phyloP scores from a whole-genome alignment of 1,140 invertebrate species.

The Pomacea maculata region DNA sequence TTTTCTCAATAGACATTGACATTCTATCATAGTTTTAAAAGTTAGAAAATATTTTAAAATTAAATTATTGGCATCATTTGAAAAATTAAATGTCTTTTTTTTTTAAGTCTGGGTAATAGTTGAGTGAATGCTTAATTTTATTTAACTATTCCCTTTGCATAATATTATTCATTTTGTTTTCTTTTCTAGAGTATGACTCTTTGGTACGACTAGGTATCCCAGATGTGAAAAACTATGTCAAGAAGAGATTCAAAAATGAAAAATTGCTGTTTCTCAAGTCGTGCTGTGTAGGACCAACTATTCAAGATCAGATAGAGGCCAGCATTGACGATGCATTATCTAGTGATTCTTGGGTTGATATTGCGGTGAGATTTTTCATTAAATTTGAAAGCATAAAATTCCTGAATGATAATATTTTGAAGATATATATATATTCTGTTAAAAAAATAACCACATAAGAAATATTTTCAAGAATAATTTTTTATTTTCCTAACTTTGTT shows the following conservation, averaged over 20 bases:
- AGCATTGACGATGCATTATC: slow-evolving; percentile 85
- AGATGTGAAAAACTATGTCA: slow-evolving; percentile 84
- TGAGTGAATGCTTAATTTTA: no score
- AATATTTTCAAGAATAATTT: background rate
- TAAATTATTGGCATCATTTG: background rate
- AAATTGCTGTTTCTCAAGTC: slow-evolving; percentile 78
- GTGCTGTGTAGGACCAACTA: slow-evolving; percentile 78
- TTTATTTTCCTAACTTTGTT: slow-evolving; percentile 29
- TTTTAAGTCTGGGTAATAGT: no score
- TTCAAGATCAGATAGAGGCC: slow-evolving; percentile 82
- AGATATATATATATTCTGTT: no score
- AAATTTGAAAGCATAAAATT: no score
- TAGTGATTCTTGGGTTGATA: slow-evolving; percentile 81
- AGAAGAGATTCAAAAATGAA: slow-evolving; percentile 79
- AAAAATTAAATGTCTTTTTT: no score
- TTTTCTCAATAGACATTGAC: no score
- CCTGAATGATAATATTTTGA: no score
- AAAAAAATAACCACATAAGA: no score
- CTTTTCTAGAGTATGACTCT: slow-evolving; percentile 84
- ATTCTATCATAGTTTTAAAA: no score
- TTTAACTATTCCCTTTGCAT: no score
- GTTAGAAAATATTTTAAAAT: background rate
- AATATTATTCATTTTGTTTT: background rate
- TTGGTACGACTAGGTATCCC: slow-evolving; percentile 86
- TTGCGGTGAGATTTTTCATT: slow-evolving; percentile 66